Evolutionary conservation across 1,140 invertebrate genomes (phyloP).

Genomic region (Tetramorium simillimum): DNA sequence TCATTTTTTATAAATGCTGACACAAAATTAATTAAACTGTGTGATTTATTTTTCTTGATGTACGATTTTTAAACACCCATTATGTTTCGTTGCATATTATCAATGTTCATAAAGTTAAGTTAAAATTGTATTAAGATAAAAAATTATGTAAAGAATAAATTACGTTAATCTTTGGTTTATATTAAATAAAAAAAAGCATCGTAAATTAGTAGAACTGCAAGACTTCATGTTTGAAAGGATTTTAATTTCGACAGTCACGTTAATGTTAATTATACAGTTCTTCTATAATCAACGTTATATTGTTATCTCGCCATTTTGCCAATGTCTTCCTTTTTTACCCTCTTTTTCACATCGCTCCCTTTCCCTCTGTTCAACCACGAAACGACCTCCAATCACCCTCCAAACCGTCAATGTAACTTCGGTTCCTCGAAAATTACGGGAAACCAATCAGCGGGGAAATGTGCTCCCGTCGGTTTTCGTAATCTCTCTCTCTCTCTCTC

Average conservation of each 20-base stretch:
- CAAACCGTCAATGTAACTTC: constrained; percentile 69
- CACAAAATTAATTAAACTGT: background rate
- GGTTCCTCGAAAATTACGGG: constrained; percentile 69
- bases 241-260: background rate
- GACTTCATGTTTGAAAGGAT: background rate
- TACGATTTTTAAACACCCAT: background rate
- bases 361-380: constrained; percentile 54
- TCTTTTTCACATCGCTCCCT: constrained; percentile 28
- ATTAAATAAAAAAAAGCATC: background rate
- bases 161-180: background rate
- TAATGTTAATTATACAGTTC: constrained; percentile 15
- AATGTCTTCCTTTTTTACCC: constrained; percentile 30
- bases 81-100: background rate
- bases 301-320: constrained; percentile 74
- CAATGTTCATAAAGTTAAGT: background rate
- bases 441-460: constrained; percentile 70
- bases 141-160: background rate
- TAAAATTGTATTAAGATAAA: background rate
- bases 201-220: background rate
- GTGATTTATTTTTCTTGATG: background rate
- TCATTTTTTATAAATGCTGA: background rate
- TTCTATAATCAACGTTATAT: constrained; percentile 79
- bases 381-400: constrained; percentile 66
- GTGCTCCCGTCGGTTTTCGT: constrained; percentile 13
- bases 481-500: background rate